Evolutionary conservation across 2,888 invertebrate species (phyloP).

Genomic region (Tubulanus polymorphus): DNA sequence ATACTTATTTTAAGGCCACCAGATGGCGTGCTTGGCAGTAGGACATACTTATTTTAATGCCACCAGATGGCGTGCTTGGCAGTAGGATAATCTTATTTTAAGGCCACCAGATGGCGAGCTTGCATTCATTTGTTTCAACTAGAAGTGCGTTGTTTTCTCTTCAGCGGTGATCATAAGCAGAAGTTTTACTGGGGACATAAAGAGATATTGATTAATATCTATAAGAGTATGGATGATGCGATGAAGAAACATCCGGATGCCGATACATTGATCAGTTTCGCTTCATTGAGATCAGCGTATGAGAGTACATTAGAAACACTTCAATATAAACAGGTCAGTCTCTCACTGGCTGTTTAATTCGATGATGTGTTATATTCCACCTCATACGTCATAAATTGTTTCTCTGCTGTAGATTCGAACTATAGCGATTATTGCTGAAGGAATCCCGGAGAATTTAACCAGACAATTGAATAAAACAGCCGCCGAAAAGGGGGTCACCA

Average conservation of each 20-base stretch:
- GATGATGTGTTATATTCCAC: too few relatives aligned
- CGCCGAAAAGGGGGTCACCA: conserved; percentile 75
- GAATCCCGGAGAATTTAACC: conserved; percentile 98
- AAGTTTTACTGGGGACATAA: conserved; percentile 99
- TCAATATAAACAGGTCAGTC: conserved; percentile 70
- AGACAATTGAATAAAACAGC: conserved; percentile 78
- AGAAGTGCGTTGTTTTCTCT: conserved; percentile 13
- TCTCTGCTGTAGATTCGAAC: conserved; percentile 69
- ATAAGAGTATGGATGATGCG: conserved; percentile 95
- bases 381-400: too few relatives aligned
- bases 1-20: too few relatives aligned
- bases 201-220: conserved; percentile 88
- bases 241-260: conserved; percentile 93
- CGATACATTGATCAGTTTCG: conserved; percentile 92
- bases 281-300: conserved; percentile 93
- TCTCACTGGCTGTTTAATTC: background rate
- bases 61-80: too few relatives aligned
- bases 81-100: background rate
- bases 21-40: too few relatives aligned
- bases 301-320: conserved; percentile 94
- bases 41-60: background rate
- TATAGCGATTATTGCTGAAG: conserved; percentile 98
- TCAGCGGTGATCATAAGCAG: conserved; percentile 92
- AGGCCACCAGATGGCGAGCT: too few relatives aligned
- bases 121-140: too few relatives aligned